Base-by-base conservation (phyloP, 2,888 invertebrate genomes). In the Tenthredo livida region DNA sequence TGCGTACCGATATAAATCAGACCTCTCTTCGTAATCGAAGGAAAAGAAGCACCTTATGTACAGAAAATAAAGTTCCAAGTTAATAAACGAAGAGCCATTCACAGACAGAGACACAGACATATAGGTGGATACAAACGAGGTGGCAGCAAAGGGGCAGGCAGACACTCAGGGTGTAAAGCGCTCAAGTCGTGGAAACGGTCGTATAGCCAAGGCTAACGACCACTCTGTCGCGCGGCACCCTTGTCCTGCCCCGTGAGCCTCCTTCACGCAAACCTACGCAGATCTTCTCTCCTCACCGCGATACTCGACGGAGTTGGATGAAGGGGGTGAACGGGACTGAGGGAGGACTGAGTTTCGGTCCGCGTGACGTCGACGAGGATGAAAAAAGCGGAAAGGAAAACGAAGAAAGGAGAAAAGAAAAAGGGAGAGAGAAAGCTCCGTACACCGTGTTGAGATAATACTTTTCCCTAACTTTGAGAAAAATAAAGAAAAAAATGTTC, bases 181-280 rank as follows among this genome's bases (percentile, higher is more conserved):
- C 80, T 25, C 40, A 50, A 61, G 80, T 80, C 61, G 37, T 15
- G 21, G 12, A 61, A 37, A 61, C 77, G 77, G 54, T 40, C 73
- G 77, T 25, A 50, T 12, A 50, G 54, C 77, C 54, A 21, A 37
- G 17, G 78, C 58, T 80, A 80, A 80, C 58, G 61, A 80, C 37
- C 80, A 80, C 80, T 58, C 80, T 12, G 80, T 58, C 80, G 80
- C 10, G n/a, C 61, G 61, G 37, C 61, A 61, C 61, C 58, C 80
- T 80, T 21, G 61, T 58, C 37, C 58, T 61, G 58, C 6, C 47
- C 17, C 25, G 33, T 29, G 21, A 58, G 7, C n/a, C 40, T 80
- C 58, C 40, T 80, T 40, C 33, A 40, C 37, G 67, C 67, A 50
- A 40, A 37, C 21, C 50, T 80, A 50, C 58, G 21, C 73, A 73